Conservation (phyloP, 2,888 invertebrate genomes). For the Apotomis betuletana region DNA sequence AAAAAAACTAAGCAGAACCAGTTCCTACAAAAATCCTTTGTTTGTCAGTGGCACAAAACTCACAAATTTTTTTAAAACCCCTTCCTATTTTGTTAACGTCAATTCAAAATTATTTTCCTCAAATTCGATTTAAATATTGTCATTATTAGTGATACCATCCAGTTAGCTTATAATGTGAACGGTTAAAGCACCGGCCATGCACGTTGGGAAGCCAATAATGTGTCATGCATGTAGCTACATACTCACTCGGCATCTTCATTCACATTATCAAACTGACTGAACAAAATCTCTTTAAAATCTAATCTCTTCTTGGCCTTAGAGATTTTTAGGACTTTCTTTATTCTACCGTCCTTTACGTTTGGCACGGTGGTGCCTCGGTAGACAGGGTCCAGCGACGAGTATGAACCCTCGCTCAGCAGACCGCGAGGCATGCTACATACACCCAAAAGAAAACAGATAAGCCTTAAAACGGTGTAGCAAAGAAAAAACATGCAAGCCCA, state of each 20-base stretch:
- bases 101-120: too few species aligned
- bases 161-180: not conserved
- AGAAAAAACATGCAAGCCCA: slow-evolving; percentile 44
- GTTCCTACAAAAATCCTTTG: too few species aligned
- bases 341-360: slow-evolving; percentile 73
- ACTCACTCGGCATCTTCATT: slow-evolving; percentile 40
- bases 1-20: too few species aligned
- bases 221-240: slow-evolving; percentile 30
- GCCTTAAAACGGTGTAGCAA: slow-evolving; percentile 50
- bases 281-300: slow-evolving; percentile 38
- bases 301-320: slow-evolving; percentile 69
- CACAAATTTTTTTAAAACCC: too few species aligned
- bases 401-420: slow-evolving; percentile 84
- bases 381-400: slow-evolving; percentile 85
- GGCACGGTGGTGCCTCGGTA: slow-evolving; percentile 86
- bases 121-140: not conserved
- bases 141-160: slow-evolving; percentile 5
- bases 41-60: too few species aligned
- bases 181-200: slow-evolving; percentile 12
- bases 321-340: slow-evolving; percentile 85
- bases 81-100: too few species aligned
- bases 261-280: slow-evolving; percentile 31
- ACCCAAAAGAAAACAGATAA: slow-evolving; percentile 60
- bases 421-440: slow-evolving; percentile 84
- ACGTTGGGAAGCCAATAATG: slow-evolving; percentile 13